Evolutionary conservation across 2,113 vertebrate species (phyloP), one percentile per base, ranked within the genome.

Genomic region (Oophaga pumilio): DNA sequence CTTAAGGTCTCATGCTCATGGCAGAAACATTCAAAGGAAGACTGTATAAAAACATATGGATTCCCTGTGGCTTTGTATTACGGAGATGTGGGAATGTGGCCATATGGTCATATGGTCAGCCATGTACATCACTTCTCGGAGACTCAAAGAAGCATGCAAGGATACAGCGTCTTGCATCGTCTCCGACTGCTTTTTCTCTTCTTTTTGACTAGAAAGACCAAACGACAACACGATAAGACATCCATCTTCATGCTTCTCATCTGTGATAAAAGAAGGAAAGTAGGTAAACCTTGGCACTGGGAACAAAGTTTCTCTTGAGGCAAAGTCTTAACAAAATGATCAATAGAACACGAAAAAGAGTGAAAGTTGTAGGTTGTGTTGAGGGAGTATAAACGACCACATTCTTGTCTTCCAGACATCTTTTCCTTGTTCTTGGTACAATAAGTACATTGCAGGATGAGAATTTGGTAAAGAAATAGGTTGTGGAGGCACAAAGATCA

Each of bases 241-340:
- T 74, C 71, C 2, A 74, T 74, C 9, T 20, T 22, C 71, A 49
- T 74, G 33, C 8, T 17, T 74, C 43, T 50, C 3, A 11, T 74
- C 43, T 11, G 8, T 74, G 17, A 50, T 74, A 49, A 50, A 50
- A 74, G 28, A 49, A 3, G 71, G 18, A 74, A 74, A 22, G 7
- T 43, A 49, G 43, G 22, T 50, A 74, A 49, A 74, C 10, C 10
- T 74, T 74, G 71, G 71, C 71, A 74, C 22, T 26, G 71, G 71
- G 71, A 74, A 74, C 71, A 74, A 74, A 74, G 71, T 74, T 11
- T 74, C 33, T 74, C 71, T 74, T 22, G 20, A 74, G 43, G 71
- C 71, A 22, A 50, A 73, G 33, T 73, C 28, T 73, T 73, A 43
- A 20, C 6, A 43, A 49, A 33, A 50, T 10, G 22, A 49, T 74